phyloP scores from a whole-genome alignment of 23 tunicate species.

The Ciona savignyi region DNA sequence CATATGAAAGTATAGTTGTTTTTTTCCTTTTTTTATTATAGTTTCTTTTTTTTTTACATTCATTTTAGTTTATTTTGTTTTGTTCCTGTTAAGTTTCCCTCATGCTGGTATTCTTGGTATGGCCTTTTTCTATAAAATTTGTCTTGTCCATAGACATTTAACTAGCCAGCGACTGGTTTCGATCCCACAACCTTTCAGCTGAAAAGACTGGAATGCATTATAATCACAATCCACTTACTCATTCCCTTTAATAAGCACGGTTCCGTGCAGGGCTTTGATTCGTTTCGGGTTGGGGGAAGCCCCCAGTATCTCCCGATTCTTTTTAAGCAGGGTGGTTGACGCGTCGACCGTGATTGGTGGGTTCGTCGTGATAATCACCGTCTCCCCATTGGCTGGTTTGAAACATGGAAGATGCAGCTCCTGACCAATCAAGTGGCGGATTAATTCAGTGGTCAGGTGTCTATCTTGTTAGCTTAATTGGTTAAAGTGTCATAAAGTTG shows the following conservation, averaged over 20 bases:
- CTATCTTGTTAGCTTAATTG: background rate
- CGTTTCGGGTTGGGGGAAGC: conserved; percentile 63
- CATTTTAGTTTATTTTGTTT: too few species aligned
- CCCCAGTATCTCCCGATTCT: conserved; percentile 32
- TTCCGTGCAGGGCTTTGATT: conserved; percentile 60
- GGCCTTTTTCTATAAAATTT: too few species aligned
- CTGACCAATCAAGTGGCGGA: conserved; percentile 4
- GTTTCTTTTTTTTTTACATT: too few species aligned
- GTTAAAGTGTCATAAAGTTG: background rate
- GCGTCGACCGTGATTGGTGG: conserved; percentile 83
- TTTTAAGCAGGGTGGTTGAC: conserved; percentile 47
- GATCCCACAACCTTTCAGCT: too few species aligned
- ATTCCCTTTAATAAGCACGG: conserved; percentile 70
- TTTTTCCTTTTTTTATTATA: too few species aligned
- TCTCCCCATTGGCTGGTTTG: conserved; percentile 99
- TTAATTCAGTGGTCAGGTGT: background rate
- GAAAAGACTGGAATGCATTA: background rate
- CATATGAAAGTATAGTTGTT: too few species aligned
- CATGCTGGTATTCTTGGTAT: too few species aligned
- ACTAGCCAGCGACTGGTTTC: background rate
- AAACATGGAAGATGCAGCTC: conserved; percentile 83
- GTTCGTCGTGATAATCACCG: conserved; percentile 70
- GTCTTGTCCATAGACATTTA: too few species aligned
- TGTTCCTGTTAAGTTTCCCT: too few species aligned
- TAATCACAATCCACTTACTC: conserved; percentile 8